Conservation (phyloP, 1,140 invertebrate species). For the Apis dorsata region DNA sequence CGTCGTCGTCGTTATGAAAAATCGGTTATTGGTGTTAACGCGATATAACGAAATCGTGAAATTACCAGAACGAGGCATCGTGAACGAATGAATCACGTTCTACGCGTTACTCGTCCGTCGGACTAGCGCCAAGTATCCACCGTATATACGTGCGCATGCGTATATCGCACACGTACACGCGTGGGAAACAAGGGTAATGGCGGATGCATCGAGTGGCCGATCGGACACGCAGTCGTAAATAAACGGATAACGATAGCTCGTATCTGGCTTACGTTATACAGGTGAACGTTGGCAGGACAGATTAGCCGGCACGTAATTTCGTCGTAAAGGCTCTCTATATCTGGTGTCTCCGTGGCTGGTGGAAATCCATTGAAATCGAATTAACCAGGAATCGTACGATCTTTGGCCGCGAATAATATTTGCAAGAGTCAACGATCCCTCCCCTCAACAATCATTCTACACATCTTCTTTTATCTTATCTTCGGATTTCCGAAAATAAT, state of each 20-base stretch:
- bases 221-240: constrained; percentile 65
- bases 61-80: too few species aligned
- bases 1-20: too few species aligned
- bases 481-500: too few species aligned
- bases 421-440: background rate
- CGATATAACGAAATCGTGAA: too few species aligned
- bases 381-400: constrained; percentile 24
- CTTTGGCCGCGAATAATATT: background rate
- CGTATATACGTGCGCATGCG: constrained; percentile 30
- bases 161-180: background rate
- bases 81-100: too few species aligned
- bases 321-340: constrained; percentile 14
- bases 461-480: too few species aligned
- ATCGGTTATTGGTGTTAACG: too few species aligned
- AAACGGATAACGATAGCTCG: constrained; percentile 71
- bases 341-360: too few species aligned
- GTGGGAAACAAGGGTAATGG: constrained; percentile 53
- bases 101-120: constrained; percentile 3
- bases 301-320: constrained; percentile 55
- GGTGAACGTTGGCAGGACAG: constrained; percentile 52
- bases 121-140: constrained; percentile 47
- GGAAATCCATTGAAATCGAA: constrained; percentile 37
- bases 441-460: too few species aligned
- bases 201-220: constrained; percentile 59
- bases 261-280: constrained; percentile 61